Conservation (phyloP, 2,888 invertebrate species). For the Monoplex corrugatus region DNA sequence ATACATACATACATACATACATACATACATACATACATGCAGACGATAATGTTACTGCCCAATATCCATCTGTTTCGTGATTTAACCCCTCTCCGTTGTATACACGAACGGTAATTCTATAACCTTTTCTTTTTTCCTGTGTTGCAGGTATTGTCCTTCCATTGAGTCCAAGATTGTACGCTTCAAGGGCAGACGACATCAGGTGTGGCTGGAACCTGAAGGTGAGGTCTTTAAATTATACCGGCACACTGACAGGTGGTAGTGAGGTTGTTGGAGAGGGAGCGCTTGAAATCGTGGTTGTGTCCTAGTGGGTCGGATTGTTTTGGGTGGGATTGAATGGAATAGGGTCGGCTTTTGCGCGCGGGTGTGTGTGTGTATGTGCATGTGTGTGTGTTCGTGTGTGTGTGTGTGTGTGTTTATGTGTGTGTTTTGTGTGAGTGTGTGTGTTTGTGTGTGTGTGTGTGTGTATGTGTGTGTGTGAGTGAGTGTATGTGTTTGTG, state of each 20-base stretch:
- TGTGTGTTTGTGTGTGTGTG: no score
- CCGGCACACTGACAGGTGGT: background rate
- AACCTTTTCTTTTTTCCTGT: slow-evolving; percentile 1
- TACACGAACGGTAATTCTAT: background rate
- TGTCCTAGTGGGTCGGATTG: no score
- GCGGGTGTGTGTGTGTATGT: slow-evolving; percentile 9
- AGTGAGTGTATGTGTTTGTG: no score
- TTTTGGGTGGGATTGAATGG: background rate
- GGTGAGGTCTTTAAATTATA: no score
- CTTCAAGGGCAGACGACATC: slow-evolving; percentile 87
- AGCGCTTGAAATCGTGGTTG: background rate
- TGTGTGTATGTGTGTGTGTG: no score
- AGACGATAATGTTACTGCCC: no score
- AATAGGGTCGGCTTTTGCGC: background rate
- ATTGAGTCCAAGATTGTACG: slow-evolving; percentile 91
- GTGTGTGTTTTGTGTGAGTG: no score
- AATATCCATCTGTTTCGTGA: background rate
- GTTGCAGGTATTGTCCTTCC: slow-evolving; percentile 89
- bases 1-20: no score
- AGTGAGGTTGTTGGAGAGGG: background rate
- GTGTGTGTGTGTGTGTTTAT: slow-evolving; percentile 17
- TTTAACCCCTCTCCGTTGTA: background rate
- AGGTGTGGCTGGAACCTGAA: slow-evolving; percentile 94
- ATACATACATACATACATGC: no score
- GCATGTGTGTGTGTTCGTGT: background rate